Conservation (phyloP, 2,113 vertebrate species). For the Sclerurus mexicanus region DNA sequence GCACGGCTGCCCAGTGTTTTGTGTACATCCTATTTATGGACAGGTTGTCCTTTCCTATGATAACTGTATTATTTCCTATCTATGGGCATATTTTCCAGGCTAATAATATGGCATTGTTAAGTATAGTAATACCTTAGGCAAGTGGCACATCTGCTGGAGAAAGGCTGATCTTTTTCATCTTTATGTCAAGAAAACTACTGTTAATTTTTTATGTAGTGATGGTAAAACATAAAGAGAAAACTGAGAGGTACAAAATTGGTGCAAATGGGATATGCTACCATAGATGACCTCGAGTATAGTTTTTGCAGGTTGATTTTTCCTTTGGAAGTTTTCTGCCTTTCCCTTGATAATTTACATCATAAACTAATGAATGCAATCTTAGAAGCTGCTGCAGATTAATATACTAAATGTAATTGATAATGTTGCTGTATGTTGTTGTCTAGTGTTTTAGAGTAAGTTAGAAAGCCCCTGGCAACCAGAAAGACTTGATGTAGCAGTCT, state of each 20-base stretch:
- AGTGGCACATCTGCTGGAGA: not conserved
- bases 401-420: not conserved
- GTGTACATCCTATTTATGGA: not conserved
- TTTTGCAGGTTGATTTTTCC: not conserved
- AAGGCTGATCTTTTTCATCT: not conserved
- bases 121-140: not conserved
- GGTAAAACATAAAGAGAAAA: not conserved
- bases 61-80: not conserved
- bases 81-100: not conserved
- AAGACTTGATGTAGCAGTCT: not conserved
- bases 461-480: not conserved
- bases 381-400: not conserved
- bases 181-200: not conserved
- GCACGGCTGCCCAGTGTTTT: not conserved
- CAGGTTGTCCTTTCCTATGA: not conserved
- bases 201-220: not conserved
- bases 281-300: not conserved
- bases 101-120: not conserved
- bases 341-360: not conserved
- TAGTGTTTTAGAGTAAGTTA: not conserved
- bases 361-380: not conserved
- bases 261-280: not conserved
- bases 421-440: not conserved
- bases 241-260: not conserved
- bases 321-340: not conserved